phyloP scores from a whole-genome alignment of 2,888 invertebrate genomes.

The Diaperis boleti region DNA sequence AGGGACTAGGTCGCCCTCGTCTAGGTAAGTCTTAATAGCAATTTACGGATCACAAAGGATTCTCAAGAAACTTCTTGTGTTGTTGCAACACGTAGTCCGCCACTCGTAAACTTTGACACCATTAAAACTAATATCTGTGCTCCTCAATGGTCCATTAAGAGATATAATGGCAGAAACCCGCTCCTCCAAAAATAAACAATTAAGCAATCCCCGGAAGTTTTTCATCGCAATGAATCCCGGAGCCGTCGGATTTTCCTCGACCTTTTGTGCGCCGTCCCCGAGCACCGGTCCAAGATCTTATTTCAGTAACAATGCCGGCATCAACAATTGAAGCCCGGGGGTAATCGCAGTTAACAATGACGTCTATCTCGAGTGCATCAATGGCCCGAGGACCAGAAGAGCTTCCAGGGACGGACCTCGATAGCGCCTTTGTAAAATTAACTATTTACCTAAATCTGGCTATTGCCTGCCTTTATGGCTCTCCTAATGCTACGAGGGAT shows the following conservation, averaged over 20 bases:
- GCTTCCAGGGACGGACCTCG: conserved; percentile 29
- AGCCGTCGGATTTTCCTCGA: conserved; percentile 16
- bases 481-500: conserved; percentile 26
- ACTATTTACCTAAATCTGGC: conserved; percentile 44
- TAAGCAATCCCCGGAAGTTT: conserved; percentile 31
- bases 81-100: too few relatives aligned
- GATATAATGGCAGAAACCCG: too few relatives aligned
- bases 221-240: conserved; percentile 7
- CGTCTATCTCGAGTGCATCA: conserved; percentile 55
- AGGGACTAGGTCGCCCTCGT: too few relatives aligned
- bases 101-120: too few relatives aligned
- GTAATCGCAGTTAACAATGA: conserved; percentile 63
- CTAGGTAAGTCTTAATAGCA: too few relatives aligned
- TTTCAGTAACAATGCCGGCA: conserved; percentile 59
- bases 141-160: too few relatives aligned
- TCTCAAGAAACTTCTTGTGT: too few relatives aligned
- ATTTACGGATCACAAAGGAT: too few relatives aligned
- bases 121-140: too few relatives aligned
- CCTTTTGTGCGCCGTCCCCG: conserved; percentile 37
- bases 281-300: conserved; percentile 50
- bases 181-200: conserved; percentile 16
- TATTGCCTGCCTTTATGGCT: conserved; percentile 26
- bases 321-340: conserved; percentile 64
- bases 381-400: conserved; percentile 37
- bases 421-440: conserved; percentile 44